Percentiles rank a stretch among this genome's conserved stretches.
Evolutionary conservation across 2,888 invertebrate species (phyloP).

Genomic region (Gari tellinella): DNA sequence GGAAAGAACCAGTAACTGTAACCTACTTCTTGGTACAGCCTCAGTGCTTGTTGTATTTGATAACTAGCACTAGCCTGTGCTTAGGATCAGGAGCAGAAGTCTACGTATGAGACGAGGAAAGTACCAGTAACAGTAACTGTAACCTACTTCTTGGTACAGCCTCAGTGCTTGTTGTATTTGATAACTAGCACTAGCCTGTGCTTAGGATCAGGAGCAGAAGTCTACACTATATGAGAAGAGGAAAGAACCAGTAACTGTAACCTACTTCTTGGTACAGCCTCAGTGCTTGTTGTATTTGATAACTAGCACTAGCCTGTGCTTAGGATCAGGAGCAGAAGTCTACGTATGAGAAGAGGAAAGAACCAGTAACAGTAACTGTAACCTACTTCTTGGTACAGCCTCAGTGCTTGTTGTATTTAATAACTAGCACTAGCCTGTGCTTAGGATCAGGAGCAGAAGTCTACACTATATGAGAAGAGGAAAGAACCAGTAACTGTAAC

Average conservation of each 20-base stretch:
- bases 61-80: no score
- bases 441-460: conserved; percentile 11
- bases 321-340: conserved; percentile 16
- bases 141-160: conserved; percentile 22
- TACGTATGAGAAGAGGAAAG: background rate
- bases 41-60: no score
- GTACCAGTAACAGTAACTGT: background rate
- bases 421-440: conserved; percentile 36
- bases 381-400: conserved; percentile 21
- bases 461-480: conserved; percentile 1
- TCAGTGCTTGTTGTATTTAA: conserved; percentile 21
- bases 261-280: conserved; percentile 18
- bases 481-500: background rate
- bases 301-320: conserved; percentile 23
- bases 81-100: no score
- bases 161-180: conserved; percentile 22
- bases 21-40: no score
- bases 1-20: no score
- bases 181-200: conserved; percentile 34
- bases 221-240: no score
- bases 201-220: conserved; percentile 15
- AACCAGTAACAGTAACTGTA: background rate
- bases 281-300: conserved; percentile 21
- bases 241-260: no score
- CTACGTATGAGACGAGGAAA: no score